Percentiles rank a stretch among this genome's conserved stretches.
These are phyloP conservation scores for Pristis pectinata DNA, from an alignment of 2,797 vertebrate genomes.

Conservation along the genomic window DNA sequence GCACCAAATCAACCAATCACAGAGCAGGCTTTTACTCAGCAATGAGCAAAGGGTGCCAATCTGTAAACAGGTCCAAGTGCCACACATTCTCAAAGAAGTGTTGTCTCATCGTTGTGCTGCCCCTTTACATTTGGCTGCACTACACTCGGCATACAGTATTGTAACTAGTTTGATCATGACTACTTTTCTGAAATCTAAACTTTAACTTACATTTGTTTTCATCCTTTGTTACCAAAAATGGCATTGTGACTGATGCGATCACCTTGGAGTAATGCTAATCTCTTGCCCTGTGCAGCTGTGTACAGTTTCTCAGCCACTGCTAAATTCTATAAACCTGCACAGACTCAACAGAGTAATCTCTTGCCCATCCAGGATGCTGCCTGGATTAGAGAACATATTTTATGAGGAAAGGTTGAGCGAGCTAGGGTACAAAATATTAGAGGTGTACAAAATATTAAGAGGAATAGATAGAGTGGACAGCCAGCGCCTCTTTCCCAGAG, in stretches of 20 bases:
- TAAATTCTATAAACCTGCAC: background rate
- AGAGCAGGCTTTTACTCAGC: background rate
- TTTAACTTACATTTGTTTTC: background rate
- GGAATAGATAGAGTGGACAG: too few relatives aligned
- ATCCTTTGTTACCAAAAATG: background rate
- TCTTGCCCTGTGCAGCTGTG: background rate
- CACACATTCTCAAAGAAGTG: background rate
- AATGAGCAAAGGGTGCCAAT: background rate
- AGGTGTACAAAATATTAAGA: too few relatives aligned
- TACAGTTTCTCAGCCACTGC: background rate
- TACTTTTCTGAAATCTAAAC: background rate
- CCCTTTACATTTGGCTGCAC: background rate
- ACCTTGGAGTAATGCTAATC: background rate
- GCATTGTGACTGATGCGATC: background rate
- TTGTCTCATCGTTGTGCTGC: background rate
- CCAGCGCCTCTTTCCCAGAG: too few relatives aligned
- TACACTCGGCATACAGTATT: background rate
- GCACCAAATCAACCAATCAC: background rate
- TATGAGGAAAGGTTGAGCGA: too few relatives aligned
- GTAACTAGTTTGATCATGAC: background rate
- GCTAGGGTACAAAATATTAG: too few relatives aligned
- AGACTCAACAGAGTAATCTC: background rate
- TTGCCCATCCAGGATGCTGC: too few relatives aligned
- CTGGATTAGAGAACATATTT: too few relatives aligned
- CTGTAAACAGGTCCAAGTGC: too few relatives aligned